A percentile compares a stretch with the other conserved stretches of the same genome.
Evolutionary conservation across 1,140 invertebrate species (phyloP).

Genomic region (Scaptomyza montana): DNA sequence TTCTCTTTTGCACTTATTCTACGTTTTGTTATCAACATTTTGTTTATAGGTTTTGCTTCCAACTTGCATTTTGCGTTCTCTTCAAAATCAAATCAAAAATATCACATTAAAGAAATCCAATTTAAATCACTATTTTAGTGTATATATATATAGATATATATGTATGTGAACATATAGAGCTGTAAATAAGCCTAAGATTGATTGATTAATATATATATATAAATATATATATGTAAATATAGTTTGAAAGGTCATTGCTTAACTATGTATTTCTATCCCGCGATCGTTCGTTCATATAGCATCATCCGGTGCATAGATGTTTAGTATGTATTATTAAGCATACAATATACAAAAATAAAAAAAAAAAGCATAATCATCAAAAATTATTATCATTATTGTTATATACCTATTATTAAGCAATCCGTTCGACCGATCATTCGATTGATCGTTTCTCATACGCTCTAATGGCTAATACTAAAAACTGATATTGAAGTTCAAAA

Average conservation of each 20-base stretch:
- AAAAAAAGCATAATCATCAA: background rate
- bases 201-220: constrained; percentile 3
- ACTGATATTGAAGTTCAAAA: constrained; percentile 71
- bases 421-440: too few species aligned
- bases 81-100: constrained; percentile 69
- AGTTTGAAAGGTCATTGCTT: constrained; percentile 7
- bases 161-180: constrained; percentile 5
- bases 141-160: constrained; percentile 1
- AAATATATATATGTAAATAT: constrained; percentile 1
- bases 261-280: constrained; percentile 10
- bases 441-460: constrained; percentile 14
- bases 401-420: background rate
- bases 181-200: too few species aligned
- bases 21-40: constrained; percentile 16
- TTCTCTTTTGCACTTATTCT: constrained; percentile 10
- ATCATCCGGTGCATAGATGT: constrained; percentile 19
- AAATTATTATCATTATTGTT: background rate
- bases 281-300: constrained; percentile 16
- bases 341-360: background rate
- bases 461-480: constrained; percentile 56
- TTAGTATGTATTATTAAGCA: background rate
- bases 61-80: constrained; percentile 46
- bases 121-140: constrained; percentile 69
- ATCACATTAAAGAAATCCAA: constrained; percentile 80
- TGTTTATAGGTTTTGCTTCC: constrained; percentile 37